A percentile compares a stretch with the other conserved stretches of the same genome.
Evolutionary conservation across 2,797 vertebrate species (phyloP).

Genomic region (Parauchenoglanis ngamensis): DNA sequence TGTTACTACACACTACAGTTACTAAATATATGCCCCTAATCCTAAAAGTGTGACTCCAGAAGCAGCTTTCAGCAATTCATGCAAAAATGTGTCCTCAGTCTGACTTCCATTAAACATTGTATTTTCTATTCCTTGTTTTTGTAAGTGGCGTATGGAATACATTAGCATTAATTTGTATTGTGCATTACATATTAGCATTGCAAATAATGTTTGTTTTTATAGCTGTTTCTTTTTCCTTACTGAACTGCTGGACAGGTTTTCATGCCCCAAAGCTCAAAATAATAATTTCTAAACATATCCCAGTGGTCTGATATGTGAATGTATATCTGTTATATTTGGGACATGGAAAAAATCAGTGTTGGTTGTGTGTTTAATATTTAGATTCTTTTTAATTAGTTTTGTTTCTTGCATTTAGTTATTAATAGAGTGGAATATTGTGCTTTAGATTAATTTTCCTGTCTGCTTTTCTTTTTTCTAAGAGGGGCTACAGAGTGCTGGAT

Average conservation of each 20-base stretch:
- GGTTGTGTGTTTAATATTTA: background rate
- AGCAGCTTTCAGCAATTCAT: background rate
- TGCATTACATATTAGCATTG: constrained; percentile 19
- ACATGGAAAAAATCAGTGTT: background rate
- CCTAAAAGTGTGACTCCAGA: background rate
- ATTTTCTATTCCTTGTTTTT: constrained; percentile 13
- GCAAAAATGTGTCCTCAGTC: background rate
- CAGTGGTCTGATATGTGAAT: background rate
- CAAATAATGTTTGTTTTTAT: constrained; percentile 21
- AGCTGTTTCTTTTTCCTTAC: background rate
- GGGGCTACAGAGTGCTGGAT: background rate
- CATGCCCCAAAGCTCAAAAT: background rate
- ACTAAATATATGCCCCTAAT: background rate
- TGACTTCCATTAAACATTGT: background rate
- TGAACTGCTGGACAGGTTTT: background rate
- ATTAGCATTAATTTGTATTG: constrained; percentile 20
- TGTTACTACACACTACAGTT: background rate
- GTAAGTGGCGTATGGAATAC: constrained; percentile 23
- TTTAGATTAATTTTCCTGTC: background rate
- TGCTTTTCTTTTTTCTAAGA: background rate
- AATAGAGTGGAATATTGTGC: background rate
- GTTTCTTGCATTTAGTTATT: background rate
- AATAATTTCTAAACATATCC: constrained; percentile 6
- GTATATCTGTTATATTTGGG: background rate
- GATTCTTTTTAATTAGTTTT: background rate